These are phyloP conservation scores for Drosophila dives DNA, from an alignment of 2,888 invertebrate species.

Conservation along the genomic window DNA sequence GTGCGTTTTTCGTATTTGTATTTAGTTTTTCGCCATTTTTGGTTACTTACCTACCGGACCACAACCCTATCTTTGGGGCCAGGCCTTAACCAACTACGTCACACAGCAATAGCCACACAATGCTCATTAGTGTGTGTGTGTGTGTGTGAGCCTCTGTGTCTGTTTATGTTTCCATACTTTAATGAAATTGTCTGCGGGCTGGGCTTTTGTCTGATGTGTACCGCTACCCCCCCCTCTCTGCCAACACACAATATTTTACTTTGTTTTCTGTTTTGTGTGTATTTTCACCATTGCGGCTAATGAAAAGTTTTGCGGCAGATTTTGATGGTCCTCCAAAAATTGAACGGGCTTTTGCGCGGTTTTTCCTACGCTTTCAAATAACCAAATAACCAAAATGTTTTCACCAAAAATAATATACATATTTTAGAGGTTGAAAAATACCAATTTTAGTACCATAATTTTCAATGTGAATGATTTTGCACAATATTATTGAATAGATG, in stretches of 20 bases:
- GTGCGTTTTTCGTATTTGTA: conserved; percentile 52
- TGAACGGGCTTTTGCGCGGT: conserved; percentile 34
- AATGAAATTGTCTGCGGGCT: conserved; percentile 81
- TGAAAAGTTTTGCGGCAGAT: conserved; percentile 59
- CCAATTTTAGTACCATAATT: conserved; percentile 1
- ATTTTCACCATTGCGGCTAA: conserved; percentile 58
- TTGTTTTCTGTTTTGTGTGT: conserved; percentile 40
- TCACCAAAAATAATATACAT: conserved; percentile 8
- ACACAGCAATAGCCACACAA: conserved; percentile 12
- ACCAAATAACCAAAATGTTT: conserved; percentile 36
- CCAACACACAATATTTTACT: neutral
- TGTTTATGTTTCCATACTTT: conserved; percentile 57
- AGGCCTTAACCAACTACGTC: conserved; percentile 3
- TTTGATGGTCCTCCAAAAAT: conserved; percentile 57
- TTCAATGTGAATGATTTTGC: neutral
- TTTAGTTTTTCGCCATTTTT: conserved; percentile 56
- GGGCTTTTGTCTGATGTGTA: conserved; percentile 32
- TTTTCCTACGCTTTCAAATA: conserved; percentile 5
- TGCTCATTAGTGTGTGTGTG: conserved; percentile 51
- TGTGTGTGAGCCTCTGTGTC: conserved; percentile 58
- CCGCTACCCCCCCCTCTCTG: neutral
- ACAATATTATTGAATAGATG: neutral
- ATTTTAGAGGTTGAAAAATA: conserved; percentile 13
- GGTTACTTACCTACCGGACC: conserved; percentile 42
- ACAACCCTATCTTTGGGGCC: neutral